Base-by-base conservation (phyloP, 2,888 invertebrate genomes). In the Harpalus rufipes region DNA sequence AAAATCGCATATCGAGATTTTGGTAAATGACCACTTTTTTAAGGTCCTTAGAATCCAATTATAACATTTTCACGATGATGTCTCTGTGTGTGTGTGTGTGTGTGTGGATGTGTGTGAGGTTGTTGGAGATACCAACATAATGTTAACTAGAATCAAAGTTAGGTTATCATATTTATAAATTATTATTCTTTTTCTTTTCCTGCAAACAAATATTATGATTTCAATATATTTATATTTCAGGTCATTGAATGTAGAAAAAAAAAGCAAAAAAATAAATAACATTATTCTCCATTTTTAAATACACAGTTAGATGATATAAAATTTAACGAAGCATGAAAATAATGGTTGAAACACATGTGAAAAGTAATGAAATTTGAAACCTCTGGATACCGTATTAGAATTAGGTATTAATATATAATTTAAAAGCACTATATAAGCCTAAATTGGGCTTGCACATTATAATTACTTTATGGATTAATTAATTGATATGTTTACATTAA, bases 281-380 rank as follows among this genome's bases (percentile, higher is more conserved):
- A 51, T 51, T 51, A 51, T 51, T 51, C 12, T 51, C 0, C 10
- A 51, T 51, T 51, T 51, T 51, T 12, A 51, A 32, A 32, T 32
- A 25, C 12, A 63, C 63, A 21, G 63, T 63, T 63, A 63, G 12
- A 63, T 32, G 5, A 32, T 32, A 63, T 63, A 63, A 63, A 63
- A 63, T 0, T 25, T 63, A 63, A 63, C 63, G 63, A 63, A 63
- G 21, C 63, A 25, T 63, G 63, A 63, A 63, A 63, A 63, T 63
- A 63, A 63, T 21, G 21, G 21, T 25, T 16, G 16, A 4, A 63
- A 63, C 3, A 61, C 59, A 16, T 16, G 16, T 61, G 18, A 16
- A 18, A 10, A 51, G 59, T 21, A 63, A 63, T 63, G 12, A 63
- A 63, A 63, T 25, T 63, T 21, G 8, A 21, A 63, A 63, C 63